These are phyloP conservation scores for Cantharis lateralis DNA, from an alignment of 2,888 invertebrate species.

Conservation along the genomic window DNA sequence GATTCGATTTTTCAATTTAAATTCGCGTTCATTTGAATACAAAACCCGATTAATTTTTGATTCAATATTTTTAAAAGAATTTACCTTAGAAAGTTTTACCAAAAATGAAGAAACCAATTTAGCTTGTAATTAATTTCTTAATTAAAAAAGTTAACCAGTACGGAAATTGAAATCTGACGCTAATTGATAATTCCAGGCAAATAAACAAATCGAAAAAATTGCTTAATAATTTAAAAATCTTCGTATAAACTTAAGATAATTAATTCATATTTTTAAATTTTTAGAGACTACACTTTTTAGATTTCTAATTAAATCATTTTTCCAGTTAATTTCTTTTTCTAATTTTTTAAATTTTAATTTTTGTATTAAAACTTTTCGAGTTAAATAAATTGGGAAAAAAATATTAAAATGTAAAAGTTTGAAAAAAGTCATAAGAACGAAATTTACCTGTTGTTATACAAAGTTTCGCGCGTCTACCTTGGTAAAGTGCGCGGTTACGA, in stretches of 20 bases:
- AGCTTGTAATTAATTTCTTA: neutral
- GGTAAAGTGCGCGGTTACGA: constrained; percentile 19
- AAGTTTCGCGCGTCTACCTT: constrained; percentile 14
- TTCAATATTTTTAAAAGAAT: neutral
- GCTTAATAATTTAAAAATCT: neutral
- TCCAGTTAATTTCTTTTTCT: constrained; percentile 16
- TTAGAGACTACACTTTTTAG: neutral
- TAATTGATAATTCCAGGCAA: neutral
- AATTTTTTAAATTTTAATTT: neutral
- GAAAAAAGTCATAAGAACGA: neutral
- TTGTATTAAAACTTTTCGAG: neutral
- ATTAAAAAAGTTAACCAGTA: neutral
- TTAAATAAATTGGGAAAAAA: neutral
- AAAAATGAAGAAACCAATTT: neutral
- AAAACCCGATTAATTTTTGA: neutral
- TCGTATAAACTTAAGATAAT: neutral
- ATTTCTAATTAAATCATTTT: constrained; percentile 1
- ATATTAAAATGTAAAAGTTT: neutral
- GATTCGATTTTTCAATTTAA: neutral
- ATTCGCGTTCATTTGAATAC: neutral
- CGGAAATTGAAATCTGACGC: neutral
- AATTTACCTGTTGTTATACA: constrained; percentile 27
- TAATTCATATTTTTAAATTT: neutral
- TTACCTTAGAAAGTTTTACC: neutral
- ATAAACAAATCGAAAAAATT: neutral